Evolutionary conservation across 2,113 vertebrate species (phyloP).

Genomic region (Tenebrosternarchus preto): DNA sequence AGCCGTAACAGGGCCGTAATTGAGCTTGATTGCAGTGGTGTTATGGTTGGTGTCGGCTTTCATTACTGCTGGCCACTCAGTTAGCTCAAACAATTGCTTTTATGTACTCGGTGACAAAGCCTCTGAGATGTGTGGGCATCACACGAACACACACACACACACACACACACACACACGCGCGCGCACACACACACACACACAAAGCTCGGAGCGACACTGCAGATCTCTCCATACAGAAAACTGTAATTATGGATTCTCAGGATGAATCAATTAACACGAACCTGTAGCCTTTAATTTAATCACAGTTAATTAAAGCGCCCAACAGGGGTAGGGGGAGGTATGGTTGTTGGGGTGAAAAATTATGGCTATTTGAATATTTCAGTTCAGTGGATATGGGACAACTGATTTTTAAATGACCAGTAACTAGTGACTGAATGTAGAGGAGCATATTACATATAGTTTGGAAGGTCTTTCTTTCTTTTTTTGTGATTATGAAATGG

Average conservation of each 20-base stretch:
- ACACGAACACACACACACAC: no score
- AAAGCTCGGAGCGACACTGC: slow-evolving; percentile 56
- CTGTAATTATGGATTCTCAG: slow-evolving; percentile 77
- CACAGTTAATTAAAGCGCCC: slow-evolving; percentile 71
- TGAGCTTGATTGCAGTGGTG: slow-evolving; percentile 70
- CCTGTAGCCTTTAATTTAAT: slow-evolving; percentile 80
- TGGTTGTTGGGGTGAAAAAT: background rate
- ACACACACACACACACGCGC: no score
- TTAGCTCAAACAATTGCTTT: slow-evolving; percentile 65
- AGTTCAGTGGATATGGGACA: background rate
- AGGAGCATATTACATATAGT: background rate
- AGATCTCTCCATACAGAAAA: slow-evolving; percentile 72
- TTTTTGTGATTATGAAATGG: no score
- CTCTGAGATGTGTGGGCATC: slow-evolving; percentile 23
- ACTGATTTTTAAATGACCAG: background rate
- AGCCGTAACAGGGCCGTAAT: slow-evolving; percentile 74
- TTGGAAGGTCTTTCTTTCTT: background rate
- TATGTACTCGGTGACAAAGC: slow-evolving; percentile 61
- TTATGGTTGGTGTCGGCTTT: slow-evolving; percentile 67
- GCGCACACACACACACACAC: slow-evolving; percentile 38
- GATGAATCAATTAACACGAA: slow-evolving; percentile 78
- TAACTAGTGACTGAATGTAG: background rate
- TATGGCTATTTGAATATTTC: slow-evolving; percentile 10
- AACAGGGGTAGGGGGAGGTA: slow-evolving; percentile 45
- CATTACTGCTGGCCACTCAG: slow-evolving; percentile 69